phyloP scores from a whole-genome alignment of 1,140 invertebrate species.

The Drosophila burlai region DNA sequence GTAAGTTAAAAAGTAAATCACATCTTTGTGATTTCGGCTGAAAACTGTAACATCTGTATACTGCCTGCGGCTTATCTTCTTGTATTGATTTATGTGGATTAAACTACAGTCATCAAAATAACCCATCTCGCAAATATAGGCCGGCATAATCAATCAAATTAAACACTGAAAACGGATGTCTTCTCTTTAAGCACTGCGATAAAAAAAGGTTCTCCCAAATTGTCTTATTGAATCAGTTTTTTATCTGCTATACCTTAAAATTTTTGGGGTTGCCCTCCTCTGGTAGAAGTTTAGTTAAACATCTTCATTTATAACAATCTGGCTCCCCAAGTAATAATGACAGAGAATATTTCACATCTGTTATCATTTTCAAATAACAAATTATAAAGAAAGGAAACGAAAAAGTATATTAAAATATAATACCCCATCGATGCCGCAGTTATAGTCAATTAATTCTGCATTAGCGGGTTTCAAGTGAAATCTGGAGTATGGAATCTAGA shows the following conservation, averaged over 20 bases:
- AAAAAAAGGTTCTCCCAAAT: neutral
- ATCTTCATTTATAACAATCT: neutral
- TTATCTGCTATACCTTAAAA: neutral
- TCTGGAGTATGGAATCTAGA: neutral
- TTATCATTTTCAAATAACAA: neutral
- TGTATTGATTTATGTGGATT: neutral
- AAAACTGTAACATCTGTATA: too few species aligned
- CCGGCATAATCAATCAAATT: neutral
- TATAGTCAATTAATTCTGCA: constrained; percentile 1
- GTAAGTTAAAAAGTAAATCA: too few species aligned
- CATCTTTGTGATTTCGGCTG: too few species aligned
- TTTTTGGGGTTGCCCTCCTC: neutral
- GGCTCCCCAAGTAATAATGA: neutral
- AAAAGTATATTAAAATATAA: neutral
- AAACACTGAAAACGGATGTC: neutral
- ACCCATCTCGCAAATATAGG: neutral
- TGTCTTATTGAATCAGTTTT: neutral
- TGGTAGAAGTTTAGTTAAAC: neutral
- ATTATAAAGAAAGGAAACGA: neutral
- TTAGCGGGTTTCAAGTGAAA: neutral
- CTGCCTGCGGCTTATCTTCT: neutral
- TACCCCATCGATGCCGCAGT: neutral
- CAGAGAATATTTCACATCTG: neutral
- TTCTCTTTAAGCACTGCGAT: neutral
- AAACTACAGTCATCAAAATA: neutral